Evolutionary conservation across 2,113 vertebrate genomes (phyloP).

Genomic region (Entelurus aequoreus): DNA sequence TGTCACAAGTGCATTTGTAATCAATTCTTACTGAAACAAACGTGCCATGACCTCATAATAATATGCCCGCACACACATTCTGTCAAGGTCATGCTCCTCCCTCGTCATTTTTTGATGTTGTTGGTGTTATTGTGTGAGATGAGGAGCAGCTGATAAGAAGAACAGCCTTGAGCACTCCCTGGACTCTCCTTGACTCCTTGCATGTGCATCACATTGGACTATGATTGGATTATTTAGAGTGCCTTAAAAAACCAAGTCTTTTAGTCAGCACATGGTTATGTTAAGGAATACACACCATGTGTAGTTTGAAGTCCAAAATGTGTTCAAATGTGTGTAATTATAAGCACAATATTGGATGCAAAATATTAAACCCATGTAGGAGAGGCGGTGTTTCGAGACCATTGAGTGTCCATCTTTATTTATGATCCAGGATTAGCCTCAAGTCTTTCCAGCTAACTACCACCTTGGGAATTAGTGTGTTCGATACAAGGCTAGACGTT

Average conservation of each 20-base stretch:
- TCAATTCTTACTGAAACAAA: slow-evolving; percentile 1
- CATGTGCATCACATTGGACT: slow-evolving; percentile 33
- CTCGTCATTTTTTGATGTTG: slow-evolving; percentile 17
- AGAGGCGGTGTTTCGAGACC: neutral
- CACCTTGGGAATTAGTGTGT: slow-evolving; percentile 24
- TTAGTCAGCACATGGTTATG: slow-evolving; percentile 11
- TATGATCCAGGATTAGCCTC: slow-evolving; percentile 8
- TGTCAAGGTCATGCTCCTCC: slow-evolving; percentile 40
- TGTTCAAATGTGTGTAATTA: slow-evolving; percentile 9
- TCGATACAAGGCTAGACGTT: slow-evolving; percentile 20
- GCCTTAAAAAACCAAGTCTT: slow-evolving; percentile 13
- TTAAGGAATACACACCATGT: slow-evolving; percentile 12
- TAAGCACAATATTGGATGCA: neutral
- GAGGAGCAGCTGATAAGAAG: slow-evolving; percentile 42
- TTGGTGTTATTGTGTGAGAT: slow-evolving; percentile 34
- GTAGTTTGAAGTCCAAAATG: neutral
- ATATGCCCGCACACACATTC: slow-evolving; percentile 11
- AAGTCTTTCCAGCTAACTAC: slow-evolving; percentile 5
- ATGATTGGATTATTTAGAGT: slow-evolving; percentile 37
- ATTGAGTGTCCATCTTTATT: slow-evolving; percentile 1
- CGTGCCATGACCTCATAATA: neutral
- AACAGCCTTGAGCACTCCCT: slow-evolving; percentile 43
- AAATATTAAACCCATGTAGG: slow-evolving; percentile 1
- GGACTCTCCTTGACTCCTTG: slow-evolving; percentile 54
- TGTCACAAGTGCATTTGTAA: neutral